Conservation (phyloP, 2,113 vertebrate genomes). For the Danionella cerebrum region DNA sequence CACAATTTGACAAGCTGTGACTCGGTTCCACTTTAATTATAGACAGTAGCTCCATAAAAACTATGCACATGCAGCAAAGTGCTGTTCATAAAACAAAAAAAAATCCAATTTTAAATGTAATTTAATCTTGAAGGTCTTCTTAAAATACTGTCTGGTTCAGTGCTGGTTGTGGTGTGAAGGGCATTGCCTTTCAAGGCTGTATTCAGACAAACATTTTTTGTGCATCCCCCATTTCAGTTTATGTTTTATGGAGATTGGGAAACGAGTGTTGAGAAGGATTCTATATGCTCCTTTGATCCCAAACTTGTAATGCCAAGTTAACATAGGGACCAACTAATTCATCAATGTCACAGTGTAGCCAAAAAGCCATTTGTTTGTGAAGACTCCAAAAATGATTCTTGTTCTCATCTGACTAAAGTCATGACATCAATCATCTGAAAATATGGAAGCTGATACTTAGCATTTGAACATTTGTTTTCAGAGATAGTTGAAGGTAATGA, state of each 20-base stretch:
- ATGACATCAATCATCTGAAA: background rate
- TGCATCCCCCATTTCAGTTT: background rate
- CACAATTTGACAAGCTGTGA: no score
- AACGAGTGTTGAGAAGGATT: slow-evolving; percentile 34
- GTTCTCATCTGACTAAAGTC: background rate
- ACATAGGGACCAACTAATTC: slow-evolving; percentile 34
- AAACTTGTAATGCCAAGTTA: slow-evolving; percentile 42
- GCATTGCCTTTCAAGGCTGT: background rate
- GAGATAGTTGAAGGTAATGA: background rate
- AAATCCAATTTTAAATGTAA: no score
- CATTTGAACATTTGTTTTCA: background rate
- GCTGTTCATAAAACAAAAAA: no score
- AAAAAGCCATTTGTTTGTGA: slow-evolving; percentile 46
- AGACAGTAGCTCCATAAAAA: no score
- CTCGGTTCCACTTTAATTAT: no score
- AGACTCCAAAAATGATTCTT: slow-evolving; percentile 20
- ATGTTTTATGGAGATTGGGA: slow-evolving; percentile 3
- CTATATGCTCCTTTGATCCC: slow-evolving; percentile 27
- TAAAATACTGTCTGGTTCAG: no score
- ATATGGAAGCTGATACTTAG: background rate
- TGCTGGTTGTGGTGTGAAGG: background rate
- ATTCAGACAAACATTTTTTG: background rate
- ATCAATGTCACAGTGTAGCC: slow-evolving; percentile 51
- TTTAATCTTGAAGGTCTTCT: no score
- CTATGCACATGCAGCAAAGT: no score